Evolutionary conservation across 2,888 invertebrate species (phyloP).

Genomic region (Epinotia bilunana): DNA sequence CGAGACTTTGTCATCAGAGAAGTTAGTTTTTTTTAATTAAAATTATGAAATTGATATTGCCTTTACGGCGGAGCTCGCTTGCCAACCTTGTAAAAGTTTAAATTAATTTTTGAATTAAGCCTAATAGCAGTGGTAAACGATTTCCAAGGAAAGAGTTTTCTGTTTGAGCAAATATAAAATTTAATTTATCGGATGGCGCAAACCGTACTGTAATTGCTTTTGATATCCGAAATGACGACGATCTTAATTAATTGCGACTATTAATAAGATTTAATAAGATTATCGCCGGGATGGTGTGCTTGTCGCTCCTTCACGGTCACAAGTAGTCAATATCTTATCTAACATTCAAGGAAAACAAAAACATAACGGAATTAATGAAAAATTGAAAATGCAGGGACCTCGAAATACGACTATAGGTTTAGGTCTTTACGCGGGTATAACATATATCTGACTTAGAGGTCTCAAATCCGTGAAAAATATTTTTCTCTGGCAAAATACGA

Average conservation of each 20-base stretch:
- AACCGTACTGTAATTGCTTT: slow-evolving; percentile 74
- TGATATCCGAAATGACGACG: slow-evolving; percentile 64
- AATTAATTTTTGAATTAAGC: slow-evolving; percentile 84
- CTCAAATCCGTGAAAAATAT: no score
- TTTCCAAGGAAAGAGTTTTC: slow-evolving; percentile 81
- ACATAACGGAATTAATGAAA: background rate
- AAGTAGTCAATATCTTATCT: slow-evolving; percentile 9
- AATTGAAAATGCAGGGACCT: background rate
- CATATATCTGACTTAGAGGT: no score
- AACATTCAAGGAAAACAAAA: background rate
- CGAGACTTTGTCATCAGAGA: slow-evolving; percentile 82
- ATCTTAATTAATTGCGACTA: slow-evolving; percentile 56
- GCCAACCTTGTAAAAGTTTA: slow-evolving; percentile 83
- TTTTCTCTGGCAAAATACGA: no score
- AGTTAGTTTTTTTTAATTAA: slow-evolving; percentile 85
- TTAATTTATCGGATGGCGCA: slow-evolving; percentile 75
- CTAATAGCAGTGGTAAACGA: slow-evolving; percentile 81
- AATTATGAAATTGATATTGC: slow-evolving; percentile 85
- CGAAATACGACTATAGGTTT: no score
- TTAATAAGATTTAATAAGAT: slow-evolving; percentile 48
- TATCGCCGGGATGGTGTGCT: slow-evolving; percentile 20
- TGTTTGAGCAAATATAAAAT: slow-evolving; percentile 76
- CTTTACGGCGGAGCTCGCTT: slow-evolving; percentile 77
- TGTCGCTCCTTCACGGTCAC: slow-evolving; percentile 15
- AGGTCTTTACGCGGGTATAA: no score